These are phyloP conservation scores for Leucoptera coffeella DNA, from an alignment of 2,888 invertebrate species.

Conservation along the genomic window DNA sequence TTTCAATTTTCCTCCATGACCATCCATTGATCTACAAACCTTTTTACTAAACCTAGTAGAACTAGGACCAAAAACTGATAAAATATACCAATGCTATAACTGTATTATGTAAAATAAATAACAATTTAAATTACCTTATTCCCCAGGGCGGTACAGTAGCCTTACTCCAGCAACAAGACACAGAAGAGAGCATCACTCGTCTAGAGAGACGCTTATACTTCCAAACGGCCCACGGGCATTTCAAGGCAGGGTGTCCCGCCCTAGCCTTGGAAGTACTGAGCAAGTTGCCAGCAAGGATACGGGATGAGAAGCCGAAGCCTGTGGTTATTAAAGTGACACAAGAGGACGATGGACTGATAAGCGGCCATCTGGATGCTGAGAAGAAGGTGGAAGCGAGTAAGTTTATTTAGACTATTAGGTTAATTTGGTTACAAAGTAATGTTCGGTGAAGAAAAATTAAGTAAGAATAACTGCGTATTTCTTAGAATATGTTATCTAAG, in stretches of 20 bases:
- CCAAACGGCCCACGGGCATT: constrained; percentile 95
- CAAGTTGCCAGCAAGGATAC: constrained; percentile 80
- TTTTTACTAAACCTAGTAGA: no score
- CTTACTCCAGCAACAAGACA: constrained; percentile 38
- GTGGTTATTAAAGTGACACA: constrained; percentile 14
- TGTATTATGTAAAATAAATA: no score
- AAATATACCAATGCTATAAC: no score
- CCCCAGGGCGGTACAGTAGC: constrained; percentile 44
- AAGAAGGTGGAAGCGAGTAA: no score
- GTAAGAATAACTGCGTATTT: no score
- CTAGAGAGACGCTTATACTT: constrained; percentile 93
- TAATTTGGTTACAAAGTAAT: no score
- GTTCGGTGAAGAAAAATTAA: no score
- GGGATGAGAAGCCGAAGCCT: constrained; percentile 22
- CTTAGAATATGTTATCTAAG: no score
- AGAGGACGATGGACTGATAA: constrained; percentile 60
- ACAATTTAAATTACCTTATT: constrained; percentile 3
- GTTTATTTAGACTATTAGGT: no score
- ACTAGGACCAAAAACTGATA: no score
- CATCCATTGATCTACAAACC: no score
- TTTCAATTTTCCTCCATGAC: no score
- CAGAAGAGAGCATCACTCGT: constrained; percentile 88
- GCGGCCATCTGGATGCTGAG: constrained; percentile 66
- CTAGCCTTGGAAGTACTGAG: constrained; percentile 94
- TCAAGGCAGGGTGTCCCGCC: constrained; percentile 95